These are phyloP conservation scores for Drosophila buzzatii DNA, from an alignment of 2,888 invertebrate genomes.

Conservation along the genomic window DNA sequence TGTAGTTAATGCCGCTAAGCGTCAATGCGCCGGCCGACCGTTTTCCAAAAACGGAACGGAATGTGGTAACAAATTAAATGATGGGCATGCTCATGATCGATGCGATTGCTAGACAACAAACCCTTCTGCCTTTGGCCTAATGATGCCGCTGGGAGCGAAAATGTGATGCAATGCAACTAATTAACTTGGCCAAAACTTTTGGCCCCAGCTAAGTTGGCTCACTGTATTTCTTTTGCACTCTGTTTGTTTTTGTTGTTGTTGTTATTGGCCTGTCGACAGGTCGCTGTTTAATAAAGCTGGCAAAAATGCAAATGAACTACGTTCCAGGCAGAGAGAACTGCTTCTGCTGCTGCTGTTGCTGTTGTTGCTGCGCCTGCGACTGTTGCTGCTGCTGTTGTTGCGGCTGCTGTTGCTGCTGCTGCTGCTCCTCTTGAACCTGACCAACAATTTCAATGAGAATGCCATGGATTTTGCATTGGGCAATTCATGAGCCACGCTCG, in stretches of 20 bases:
- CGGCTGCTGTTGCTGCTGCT: neutral
- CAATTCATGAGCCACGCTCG: constrained; percentile 53
- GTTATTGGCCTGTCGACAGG: constrained; percentile 17
- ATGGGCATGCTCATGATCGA: constrained; percentile 42
- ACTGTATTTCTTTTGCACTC: neutral
- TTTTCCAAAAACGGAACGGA: constrained; percentile 1
- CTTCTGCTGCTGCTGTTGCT: neutral
- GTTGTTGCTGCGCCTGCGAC: no score
- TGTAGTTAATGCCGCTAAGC: constrained; percentile 71
- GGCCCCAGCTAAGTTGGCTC: constrained; percentile 20
- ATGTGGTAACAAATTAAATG: constrained; percentile 1
- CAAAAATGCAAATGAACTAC: constrained; percentile 57
- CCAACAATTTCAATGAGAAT: constrained; percentile 33
- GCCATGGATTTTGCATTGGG: constrained; percentile 46
- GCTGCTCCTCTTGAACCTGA: constrained; percentile 26
- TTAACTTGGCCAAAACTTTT: constrained; percentile 61
- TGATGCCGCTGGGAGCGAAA: constrained; percentile 65
- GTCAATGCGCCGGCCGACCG: constrained; percentile 40
- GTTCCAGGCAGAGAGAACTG: neutral
- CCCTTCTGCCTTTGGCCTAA: constrained; percentile 54
- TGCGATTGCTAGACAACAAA: constrained; percentile 36
- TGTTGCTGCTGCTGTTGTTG: neutral
- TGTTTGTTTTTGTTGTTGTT: neutral
- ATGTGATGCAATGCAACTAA: constrained; percentile 69
- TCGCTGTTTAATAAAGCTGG: constrained; percentile 52